Conservation (phyloP, 2,888 invertebrate genomes). For the Ligdia adustata region DNA sequence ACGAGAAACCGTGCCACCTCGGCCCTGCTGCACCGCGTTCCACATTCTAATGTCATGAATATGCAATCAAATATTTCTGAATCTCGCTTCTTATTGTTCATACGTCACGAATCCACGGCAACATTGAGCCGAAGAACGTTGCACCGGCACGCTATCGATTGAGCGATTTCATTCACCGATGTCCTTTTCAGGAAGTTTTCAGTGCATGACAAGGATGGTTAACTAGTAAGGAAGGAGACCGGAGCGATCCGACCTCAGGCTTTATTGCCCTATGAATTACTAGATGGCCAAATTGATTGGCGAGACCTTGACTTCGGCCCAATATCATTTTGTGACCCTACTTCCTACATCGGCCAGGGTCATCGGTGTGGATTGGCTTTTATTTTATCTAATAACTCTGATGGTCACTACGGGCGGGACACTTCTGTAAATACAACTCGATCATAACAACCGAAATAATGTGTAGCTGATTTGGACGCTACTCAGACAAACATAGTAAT, state of each 20-base stretch:
- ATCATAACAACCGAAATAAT: no score
- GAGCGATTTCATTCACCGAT: constrained; percentile 13
- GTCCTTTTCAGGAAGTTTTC: constrained; percentile 34
- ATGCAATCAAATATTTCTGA: constrained; percentile 61
- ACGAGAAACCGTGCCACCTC: constrained; percentile 80
- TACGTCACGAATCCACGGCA: constrained; percentile 20
- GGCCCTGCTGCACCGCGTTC: constrained; percentile 70
- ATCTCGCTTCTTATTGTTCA: constrained; percentile 30
- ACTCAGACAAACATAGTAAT: no score
- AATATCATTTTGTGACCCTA: constrained; percentile 77
- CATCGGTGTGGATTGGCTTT: constrained; percentile 67
- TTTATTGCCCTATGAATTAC: constrained; percentile 75
- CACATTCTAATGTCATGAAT: constrained; percentile 74
- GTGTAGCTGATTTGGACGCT: no score
- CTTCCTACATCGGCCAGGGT: constrained; percentile 75
- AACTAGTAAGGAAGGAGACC: constrained; percentile 53
- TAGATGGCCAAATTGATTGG: constrained; percentile 78
- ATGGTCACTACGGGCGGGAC: constrained; percentile 50
- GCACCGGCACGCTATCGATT: constrained; percentile 26
- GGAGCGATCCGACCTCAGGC: constrained; percentile 63
- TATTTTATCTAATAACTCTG: constrained; percentile 54
- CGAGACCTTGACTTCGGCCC: constrained; percentile 76
- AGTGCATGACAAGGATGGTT: constrained; percentile 44
- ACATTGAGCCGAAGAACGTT: constrained; percentile 7
- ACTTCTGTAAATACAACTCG: no score